phyloP scores from a whole-genome alignment of 2,888 invertebrate species.

The Patella depressa region DNA sequence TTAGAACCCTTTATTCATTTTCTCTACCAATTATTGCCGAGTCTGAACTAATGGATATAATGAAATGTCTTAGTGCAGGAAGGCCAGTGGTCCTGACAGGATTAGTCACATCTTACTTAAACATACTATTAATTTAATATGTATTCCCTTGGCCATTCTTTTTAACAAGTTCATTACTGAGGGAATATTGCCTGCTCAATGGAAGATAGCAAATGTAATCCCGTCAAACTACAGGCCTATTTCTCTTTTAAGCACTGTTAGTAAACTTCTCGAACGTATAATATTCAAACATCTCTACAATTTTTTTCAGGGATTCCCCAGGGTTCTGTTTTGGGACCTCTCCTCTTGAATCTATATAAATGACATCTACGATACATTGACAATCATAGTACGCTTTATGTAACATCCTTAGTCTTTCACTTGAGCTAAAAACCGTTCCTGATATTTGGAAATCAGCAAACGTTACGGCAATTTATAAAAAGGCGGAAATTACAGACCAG shows the following conservation, averaged over 20 bases:
- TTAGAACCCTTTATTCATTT: background rate
- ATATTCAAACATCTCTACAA: too few relatives aligned
- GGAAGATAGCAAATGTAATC: too few relatives aligned
- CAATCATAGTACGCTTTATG: background rate
- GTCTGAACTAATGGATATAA: background rate
- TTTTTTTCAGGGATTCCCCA: slow-evolving; percentile 13
- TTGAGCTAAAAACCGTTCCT: too few relatives aligned
- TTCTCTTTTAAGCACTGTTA: too few relatives aligned
- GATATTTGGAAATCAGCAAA: too few relatives aligned
- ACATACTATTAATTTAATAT: background rate
- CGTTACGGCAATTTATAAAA: too few relatives aligned
- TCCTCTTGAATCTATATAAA: slow-evolving; percentile 24
- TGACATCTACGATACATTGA: slow-evolving; percentile 1
- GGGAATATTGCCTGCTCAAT: too few relatives aligned
- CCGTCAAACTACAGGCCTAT: background rate
- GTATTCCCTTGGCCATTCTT: background rate
- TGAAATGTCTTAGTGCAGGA: background rate
- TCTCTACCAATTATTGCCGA: background rate
- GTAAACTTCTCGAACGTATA: background rate
- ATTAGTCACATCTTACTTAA: background rate
- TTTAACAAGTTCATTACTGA: background rate
- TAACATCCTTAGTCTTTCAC: too few relatives aligned
- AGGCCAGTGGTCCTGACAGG: background rate
- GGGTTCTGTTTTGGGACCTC: slow-evolving; percentile 19
- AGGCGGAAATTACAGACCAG: too few relatives aligned